A percentile compares a stretch with the other conserved stretches of the same genome.
Conservation (phyloP, 1,140 invertebrate species). For the Leptopilina clavipes region DNA sequence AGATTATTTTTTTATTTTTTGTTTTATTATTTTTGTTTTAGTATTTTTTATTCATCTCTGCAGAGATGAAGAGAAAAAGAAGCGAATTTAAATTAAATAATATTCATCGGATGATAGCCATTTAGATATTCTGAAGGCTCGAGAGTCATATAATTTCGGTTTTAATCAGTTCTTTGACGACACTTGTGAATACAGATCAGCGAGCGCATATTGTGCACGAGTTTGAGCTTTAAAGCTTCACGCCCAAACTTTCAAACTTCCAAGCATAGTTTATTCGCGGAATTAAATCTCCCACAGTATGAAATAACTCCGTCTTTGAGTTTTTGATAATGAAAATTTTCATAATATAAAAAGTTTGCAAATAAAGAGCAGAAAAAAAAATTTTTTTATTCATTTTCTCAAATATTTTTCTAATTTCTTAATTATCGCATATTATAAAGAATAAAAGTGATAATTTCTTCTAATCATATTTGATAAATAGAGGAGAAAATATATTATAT, state of each 20-base stretch:
- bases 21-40: too few species aligned
- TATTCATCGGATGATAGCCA: neutral
- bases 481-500: too few species aligned
- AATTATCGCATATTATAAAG: too few species aligned
- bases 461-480: too few species aligned
- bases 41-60: neutral
- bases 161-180: conserved; percentile 9
- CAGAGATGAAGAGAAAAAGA: neutral
- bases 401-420: too few species aligned
- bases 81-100: neutral
- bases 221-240: conserved; percentile 15
- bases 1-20: too few species aligned
- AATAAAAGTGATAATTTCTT: too few species aligned
- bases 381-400: too few species aligned
- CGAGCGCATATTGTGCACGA: conserved; percentile 6
- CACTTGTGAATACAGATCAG: neutral
- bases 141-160: neutral
- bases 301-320: neutral
- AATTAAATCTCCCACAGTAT: neutral
- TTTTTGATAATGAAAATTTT: neutral
- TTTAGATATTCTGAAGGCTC: neutral
- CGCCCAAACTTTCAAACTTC: conserved; percentile 14
- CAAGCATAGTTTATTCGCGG: neutral
- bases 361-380: too few species aligned
- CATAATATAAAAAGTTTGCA: neutral